phyloP scores from a whole-genome alignment of 1,140 invertebrate species.

The Venustaconcha ellipsiformis region DNA sequence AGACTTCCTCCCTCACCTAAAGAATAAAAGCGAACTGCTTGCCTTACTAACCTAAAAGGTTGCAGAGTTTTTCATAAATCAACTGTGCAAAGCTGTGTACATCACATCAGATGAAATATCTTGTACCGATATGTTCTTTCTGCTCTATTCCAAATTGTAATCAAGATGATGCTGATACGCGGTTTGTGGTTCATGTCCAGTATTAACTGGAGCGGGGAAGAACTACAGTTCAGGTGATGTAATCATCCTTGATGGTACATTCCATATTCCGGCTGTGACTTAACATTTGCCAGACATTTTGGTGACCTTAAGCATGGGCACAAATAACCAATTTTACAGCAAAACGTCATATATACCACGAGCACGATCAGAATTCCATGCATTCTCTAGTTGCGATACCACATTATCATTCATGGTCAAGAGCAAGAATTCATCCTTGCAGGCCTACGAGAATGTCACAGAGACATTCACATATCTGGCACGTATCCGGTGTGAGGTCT shows the following conservation, averaged over 20 bases:
- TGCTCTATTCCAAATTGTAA: neutral
- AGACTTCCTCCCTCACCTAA: slow-evolving; percentile 9
- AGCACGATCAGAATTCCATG: slow-evolving; percentile 5
- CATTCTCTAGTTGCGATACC: slow-evolving; percentile 14
- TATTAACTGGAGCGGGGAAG: slow-evolving; percentile 13
- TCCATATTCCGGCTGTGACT: neutral
- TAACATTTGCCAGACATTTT: neutral
- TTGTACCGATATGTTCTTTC: too few relatives aligned
- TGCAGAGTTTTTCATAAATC: neutral
- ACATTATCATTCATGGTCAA: slow-evolving; percentile 9
- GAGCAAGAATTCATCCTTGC: slow-evolving; percentile 19
- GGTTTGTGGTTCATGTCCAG: neutral
- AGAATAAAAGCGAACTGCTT: slow-evolving; percentile 29
- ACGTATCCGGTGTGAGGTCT: neutral
- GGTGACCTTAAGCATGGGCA: slow-evolving; percentile 25
- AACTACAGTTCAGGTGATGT: slow-evolving; percentile 1
- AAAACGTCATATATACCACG: slow-evolving; percentile 9
- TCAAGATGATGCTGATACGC: slow-evolving; percentile 18
- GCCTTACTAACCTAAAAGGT: slow-evolving; percentile 1
- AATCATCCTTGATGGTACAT: neutral
- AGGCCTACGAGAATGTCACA: slow-evolving; percentile 1
- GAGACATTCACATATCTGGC: slow-evolving; percentile 4
- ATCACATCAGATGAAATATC: neutral
- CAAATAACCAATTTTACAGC: neutral
- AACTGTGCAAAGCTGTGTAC: neutral